Conservation (phyloP, 2,888 invertebrate species). For the Drosophila robusta region DNA sequence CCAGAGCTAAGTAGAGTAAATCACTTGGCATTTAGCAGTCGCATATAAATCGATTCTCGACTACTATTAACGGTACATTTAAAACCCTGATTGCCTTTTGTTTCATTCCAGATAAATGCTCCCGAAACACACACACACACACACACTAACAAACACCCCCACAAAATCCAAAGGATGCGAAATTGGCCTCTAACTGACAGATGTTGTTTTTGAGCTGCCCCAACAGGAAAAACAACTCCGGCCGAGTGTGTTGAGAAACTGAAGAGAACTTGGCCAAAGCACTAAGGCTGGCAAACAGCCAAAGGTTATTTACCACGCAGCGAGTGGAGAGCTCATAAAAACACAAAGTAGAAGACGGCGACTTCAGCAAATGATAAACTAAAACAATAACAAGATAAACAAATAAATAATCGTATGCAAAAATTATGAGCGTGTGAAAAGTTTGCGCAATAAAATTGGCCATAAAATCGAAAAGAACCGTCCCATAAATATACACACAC, state of each 20-base stretch:
- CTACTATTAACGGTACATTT: conserved; percentile 74
- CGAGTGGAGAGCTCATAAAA: conserved; percentile 40
- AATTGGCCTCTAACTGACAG: conserved; percentile 46
- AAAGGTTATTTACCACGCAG: conserved; percentile 49
- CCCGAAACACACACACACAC: conserved; percentile 8
- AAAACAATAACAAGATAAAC: conserved; percentile 26
- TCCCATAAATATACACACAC: conserved; percentile 35
- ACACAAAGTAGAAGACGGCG: conserved; percentile 38
- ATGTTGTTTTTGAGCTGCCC: conserved; percentile 45
- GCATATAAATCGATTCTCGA: conserved; percentile 76
- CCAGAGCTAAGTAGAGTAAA: conserved; percentile 54
- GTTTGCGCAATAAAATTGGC: conserved; percentile 57
- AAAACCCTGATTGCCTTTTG: conserved; percentile 73
- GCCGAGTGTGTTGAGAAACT: conserved; percentile 1
- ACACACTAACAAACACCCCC: conserved; percentile 4
- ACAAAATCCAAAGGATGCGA: conserved; percentile 27
- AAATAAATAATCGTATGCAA: conserved; percentile 32
- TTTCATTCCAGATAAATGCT: conserved; percentile 76
- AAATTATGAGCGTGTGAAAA: conserved; percentile 43
- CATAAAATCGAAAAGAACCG: conserved; percentile 56
- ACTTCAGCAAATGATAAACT: conserved; percentile 32
- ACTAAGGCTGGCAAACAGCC: conserved; percentile 51
- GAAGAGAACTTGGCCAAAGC: conserved; percentile 6
- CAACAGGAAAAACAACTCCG: conserved; percentile 27
- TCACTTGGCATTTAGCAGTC: conserved; percentile 74